Conservation (phyloP, 2,888 invertebrate species). For the Cepaea hortensis region DNA sequence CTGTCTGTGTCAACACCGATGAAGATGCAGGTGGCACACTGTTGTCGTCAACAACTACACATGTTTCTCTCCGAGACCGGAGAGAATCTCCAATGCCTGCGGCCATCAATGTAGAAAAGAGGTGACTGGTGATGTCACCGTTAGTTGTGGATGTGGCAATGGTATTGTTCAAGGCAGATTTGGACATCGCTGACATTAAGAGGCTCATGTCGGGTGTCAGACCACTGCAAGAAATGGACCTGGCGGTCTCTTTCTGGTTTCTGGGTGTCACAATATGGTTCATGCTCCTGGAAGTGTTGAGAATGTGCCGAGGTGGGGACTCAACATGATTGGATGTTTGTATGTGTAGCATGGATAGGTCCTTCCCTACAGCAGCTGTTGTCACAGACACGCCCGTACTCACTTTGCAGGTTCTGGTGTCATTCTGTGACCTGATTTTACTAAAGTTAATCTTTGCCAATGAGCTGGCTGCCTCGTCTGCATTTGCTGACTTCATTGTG, state of each 20-base stretch:
- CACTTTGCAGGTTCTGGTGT: neutral
- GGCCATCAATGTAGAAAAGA: slow-evolving; percentile 24
- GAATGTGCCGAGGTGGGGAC: slow-evolving; percentile 12
- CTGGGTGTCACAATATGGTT: slow-evolving; percentile 40
- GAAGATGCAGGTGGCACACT: neutral
- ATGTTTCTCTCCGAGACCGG: neutral
- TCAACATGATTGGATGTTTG: neutral
- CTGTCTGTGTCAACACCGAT: neutral
- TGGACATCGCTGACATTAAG: slow-evolving; percentile 1
- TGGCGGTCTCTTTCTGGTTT: slow-evolving; percentile 9
- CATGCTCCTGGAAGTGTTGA: slow-evolving; percentile 46
- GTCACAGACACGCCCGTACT: neutral
- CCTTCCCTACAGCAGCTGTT: neutral
- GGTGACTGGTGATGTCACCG: slow-evolving; percentile 5
- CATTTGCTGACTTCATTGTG: neutral
- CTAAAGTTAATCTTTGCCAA: neutral
- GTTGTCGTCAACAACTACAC: slow-evolving; percentile 11
- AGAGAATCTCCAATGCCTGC: slow-evolving; percentile 12
- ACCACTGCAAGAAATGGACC: slow-evolving; percentile 41
- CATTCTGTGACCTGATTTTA: neutral
- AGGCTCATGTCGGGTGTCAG: slow-evolving; percentile 43
- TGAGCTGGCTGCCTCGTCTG: neutral
- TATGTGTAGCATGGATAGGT: neutral
- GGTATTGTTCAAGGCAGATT: slow-evolving; percentile 4
- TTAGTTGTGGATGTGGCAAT: slow-evolving; percentile 8